Evolutionary conservation across 1,140 invertebrate species (phyloP).

Genomic region (Matsumurasca onukii): DNA sequence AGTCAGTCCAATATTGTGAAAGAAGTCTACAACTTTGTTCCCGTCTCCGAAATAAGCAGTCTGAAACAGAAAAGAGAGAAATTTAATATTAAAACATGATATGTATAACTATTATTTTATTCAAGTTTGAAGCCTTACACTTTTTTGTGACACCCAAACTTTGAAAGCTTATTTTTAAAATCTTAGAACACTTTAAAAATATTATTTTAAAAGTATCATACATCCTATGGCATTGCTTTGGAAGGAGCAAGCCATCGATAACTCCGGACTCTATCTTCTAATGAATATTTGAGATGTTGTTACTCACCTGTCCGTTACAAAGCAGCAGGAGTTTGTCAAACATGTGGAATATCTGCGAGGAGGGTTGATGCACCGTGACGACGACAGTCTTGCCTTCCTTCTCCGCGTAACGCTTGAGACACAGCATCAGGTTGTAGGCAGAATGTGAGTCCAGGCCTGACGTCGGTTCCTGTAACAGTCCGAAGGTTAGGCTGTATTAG

Average conservation of each 20-base stretch:
- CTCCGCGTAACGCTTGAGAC: slow-evolving; percentile 72
- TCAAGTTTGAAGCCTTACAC: no score
- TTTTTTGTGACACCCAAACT: no score
- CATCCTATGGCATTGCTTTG: no score
- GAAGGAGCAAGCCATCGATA: no score
- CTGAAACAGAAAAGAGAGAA: slow-evolving; percentile 46
- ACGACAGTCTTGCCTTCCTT: slow-evolving; percentile 80
- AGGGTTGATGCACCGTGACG: slow-evolving; percentile 83
- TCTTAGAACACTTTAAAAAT: no score
- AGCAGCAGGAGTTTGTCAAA: slow-evolving; percentile 80
- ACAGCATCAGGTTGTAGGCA: slow-evolving; percentile 71
- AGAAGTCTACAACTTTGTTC: slow-evolving; percentile 75
- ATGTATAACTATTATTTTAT: no score
- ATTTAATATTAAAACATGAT: background rate
- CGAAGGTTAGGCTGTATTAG: no score
- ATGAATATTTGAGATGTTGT: no score
- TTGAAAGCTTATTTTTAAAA: no score
- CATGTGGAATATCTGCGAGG: slow-evolving; percentile 86
- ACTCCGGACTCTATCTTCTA: no score
- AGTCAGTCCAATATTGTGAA: slow-evolving; percentile 69
- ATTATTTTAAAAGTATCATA: no score
- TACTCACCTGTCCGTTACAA: slow-evolving; percentile 63
- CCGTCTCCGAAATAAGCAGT: slow-evolving; percentile 79
- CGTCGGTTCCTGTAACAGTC: slow-evolving; percentile 71
- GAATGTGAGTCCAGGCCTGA: slow-evolving; percentile 84